phyloP scores from a whole-genome alignment of 2,797 vertebrate species.

The Characodon lateralis region DNA sequence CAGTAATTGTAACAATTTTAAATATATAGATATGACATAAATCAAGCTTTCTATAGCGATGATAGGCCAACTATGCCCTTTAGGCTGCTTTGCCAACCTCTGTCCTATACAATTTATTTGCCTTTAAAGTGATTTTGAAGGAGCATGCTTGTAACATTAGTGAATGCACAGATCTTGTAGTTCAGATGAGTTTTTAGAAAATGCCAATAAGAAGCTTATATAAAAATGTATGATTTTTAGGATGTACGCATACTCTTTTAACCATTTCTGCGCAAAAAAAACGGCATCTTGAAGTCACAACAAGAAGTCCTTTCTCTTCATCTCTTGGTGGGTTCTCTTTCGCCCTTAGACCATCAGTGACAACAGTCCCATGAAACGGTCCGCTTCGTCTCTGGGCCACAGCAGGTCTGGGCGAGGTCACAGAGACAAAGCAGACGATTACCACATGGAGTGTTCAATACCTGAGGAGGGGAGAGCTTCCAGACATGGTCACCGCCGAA shows the following conservation, averaged over 20 bases:
- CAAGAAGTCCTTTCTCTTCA: conserved; percentile 49
- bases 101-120: conserved; percentile 4
- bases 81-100: conserved; percentile 31
- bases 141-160: conserved; percentile 42
- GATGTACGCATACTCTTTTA: conserved; percentile 11
- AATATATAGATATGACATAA: no score
- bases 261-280: neutral
- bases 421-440: conserved; percentile 85
- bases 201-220: neutral
- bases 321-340: conserved; percentile 39
- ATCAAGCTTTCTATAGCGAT: neutral
- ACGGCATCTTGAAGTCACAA: conserved; percentile 24
- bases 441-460: conserved; percentile 84
- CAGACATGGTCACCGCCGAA: conserved; percentile 86
- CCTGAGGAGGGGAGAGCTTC: conserved; percentile 84
- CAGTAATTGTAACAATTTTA: neutral
- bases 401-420: conserved; percentile 77
- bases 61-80: neutral
- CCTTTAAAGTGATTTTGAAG: conserved; percentile 10
- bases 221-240: conserved; percentile 16
- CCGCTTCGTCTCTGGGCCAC: conserved; percentile 90
- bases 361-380: conserved; percentile 93
- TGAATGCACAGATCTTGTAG: conserved; percentile 24
- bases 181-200: conserved; percentile 15
- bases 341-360: conserved; percentile 88